Percentiles rank a stretch among this genome's conserved stretches.
These are phyloP conservation scores for Drosophila pseudotakahashii DNA, from an alignment of 2,888 invertebrate genomes.

Conservation along the genomic window DNA sequence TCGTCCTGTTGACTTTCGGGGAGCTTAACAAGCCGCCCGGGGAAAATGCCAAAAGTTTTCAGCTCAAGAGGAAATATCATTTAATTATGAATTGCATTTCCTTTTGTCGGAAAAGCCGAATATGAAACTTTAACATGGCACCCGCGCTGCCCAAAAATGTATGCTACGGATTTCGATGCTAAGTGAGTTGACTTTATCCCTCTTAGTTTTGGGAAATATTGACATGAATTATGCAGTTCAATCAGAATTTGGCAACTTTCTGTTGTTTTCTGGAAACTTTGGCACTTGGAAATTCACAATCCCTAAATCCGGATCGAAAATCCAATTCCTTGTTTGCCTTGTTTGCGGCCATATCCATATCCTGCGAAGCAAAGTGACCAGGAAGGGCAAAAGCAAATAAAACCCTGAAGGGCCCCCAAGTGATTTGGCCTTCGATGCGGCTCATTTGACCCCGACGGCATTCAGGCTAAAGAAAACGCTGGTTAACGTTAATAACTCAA, in stretches of 20 bases:
- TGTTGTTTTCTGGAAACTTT: conserved; percentile 22
- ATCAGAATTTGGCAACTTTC: conserved; percentile 30
- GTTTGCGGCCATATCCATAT: conserved; percentile 26
- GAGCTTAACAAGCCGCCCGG: conserved; percentile 23
- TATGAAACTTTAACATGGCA: conserved; percentile 9
- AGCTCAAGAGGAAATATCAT: conserved; percentile 6
- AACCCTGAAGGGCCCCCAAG: conserved; percentile 49
- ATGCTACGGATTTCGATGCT: conserved; percentile 44
- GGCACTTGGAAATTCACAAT: conserved; percentile 28
- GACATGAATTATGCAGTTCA: conserved; percentile 28
- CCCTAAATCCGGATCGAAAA: conserved; percentile 17
- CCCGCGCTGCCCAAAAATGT: conserved; percentile 39
- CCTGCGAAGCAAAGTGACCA: conserved; percentile 38
- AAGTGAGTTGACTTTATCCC: conserved; percentile 13
- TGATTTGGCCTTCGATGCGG: conserved; percentile 60
- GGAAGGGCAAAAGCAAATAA: conserved; percentile 47
- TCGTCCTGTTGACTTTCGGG: conserved; percentile 28
- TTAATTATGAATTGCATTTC: conserved; percentile 42
- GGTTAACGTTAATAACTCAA: conserved; percentile 67
- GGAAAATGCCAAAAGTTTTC: conserved; percentile 25
- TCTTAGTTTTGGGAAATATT: conserved; percentile 25
- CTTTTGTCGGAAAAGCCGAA: conserved; percentile 18
- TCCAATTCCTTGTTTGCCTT: conserved; percentile 20
- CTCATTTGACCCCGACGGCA: conserved; percentile 55
- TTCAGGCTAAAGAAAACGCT: conserved; percentile 36